Conservation (phyloP, 2,113 vertebrate genomes). For the Tor tambroides region DNA sequence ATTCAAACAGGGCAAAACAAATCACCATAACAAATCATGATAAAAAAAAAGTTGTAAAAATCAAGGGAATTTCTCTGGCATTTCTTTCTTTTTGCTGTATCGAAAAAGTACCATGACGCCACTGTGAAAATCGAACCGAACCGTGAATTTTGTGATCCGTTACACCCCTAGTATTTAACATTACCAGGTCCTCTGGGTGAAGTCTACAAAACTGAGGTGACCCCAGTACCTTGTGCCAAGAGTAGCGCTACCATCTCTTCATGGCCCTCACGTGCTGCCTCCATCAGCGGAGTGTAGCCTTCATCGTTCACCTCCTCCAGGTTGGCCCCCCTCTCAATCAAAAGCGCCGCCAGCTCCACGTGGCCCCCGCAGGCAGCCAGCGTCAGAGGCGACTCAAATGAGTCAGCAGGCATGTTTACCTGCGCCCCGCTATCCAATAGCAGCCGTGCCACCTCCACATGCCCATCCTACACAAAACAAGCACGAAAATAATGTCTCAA, state of each 20-base stretch:
- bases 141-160: no score
- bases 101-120: no score
- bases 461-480: conserved; percentile 84
- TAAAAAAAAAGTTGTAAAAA: no score
- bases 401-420: conserved; percentile 99
- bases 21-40: no score
- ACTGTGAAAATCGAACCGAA: no score
- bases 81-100: no score
- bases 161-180: no score
- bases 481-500: conserved; percentile 66
- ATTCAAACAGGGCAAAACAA: no score
- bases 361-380: conserved; percentile 97
- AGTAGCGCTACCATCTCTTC: conserved; percentile 98
- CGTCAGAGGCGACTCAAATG: conserved; percentile 96
- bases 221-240: conserved; percentile 91
- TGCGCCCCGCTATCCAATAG: conserved; percentile 98
- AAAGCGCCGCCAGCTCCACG: conserved; percentile 92
- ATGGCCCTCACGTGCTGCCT: conserved; percentile 96
- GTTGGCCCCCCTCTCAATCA: conserved; percentile 97
- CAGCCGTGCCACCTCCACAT: conserved; percentile 96
- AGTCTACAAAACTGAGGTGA: neutral
- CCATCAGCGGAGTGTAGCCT: conserved; percentile 98
- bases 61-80: no score
- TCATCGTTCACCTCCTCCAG: conserved; percentile 99
- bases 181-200: neutral